Evolutionary conservation across 2,113 vertebrate species (phyloP).

Genomic region (Neodon shergylaensis): DNA sequence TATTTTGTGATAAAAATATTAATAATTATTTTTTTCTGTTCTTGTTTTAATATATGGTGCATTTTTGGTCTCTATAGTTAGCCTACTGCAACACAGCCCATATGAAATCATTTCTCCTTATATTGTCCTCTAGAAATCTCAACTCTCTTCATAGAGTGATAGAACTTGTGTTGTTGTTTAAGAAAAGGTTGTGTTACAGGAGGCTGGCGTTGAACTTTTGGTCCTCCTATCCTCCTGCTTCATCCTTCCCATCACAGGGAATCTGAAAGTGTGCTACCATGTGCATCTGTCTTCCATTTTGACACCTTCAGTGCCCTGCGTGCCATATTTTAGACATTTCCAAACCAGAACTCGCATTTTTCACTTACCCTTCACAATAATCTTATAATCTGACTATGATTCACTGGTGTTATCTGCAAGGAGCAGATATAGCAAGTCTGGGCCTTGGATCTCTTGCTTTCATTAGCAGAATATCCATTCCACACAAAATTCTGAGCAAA

Average conservation of each 20-base stretch:
- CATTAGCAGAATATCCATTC: slow-evolving; percentile 39
- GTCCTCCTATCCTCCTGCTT: background rate
- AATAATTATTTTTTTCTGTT: background rate
- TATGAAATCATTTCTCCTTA: background rate
- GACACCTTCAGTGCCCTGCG: background rate
- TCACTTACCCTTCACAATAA: background rate
- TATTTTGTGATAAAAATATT: background rate
- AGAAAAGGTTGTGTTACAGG: background rate
- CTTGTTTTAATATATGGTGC: background rate
- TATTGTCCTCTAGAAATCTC: background rate
- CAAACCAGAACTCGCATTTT: background rate
- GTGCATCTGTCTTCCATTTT: background rate
- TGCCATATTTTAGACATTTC: slow-evolving; percentile 14
- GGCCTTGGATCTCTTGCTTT: background rate
- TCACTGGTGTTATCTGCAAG: background rate
- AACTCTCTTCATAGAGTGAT: background rate
- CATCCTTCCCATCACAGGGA: too few species aligned
- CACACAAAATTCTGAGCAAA: background rate
- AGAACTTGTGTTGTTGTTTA: background rate
- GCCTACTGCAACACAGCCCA: background rate
- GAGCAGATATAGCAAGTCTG: slow-evolving; percentile 32
- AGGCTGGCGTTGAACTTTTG: background rate
- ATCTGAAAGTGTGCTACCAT: background rate
- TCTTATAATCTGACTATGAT: background rate
- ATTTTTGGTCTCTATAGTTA: background rate